Conservation (phyloP, 2,797 vertebrate genomes). For the Steatocranus sp. region DNA sequence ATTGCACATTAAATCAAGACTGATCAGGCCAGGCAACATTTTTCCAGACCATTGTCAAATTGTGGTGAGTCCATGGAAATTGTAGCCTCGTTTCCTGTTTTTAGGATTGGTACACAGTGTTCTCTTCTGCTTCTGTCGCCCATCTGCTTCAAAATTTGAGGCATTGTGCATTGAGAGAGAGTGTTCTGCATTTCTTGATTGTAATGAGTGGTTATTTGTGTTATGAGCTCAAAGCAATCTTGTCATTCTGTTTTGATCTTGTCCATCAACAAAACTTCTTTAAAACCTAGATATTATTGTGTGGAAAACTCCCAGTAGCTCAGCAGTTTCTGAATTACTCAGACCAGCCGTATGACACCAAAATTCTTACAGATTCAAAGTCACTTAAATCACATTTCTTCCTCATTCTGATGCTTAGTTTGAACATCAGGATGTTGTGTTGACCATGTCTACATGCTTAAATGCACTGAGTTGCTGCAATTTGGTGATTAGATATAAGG, state of each 20-base stretch:
- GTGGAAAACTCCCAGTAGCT: neutral
- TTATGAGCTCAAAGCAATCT: neutral
- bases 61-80: neutral
- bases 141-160: neutral
- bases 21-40: neutral
- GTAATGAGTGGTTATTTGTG: neutral
- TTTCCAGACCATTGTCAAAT: neutral
- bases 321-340: neutral
- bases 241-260: slow-evolving; percentile 23
- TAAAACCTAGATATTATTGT: neutral
- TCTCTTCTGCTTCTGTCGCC: neutral
- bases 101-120: accelerated
- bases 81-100: accelerated
- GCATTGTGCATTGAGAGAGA: neutral
- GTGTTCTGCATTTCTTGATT: neutral
- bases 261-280: slow-evolving; percentile 29
- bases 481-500: neutral
- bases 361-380: neutral
- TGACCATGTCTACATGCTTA: neutral
- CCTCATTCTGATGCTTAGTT: neutral
- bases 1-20: neutral
- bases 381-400: neutral
- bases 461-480: neutral
- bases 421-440: neutral
- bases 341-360: accelerated